phyloP scores from a whole-genome alignment of 2,113 vertebrate genomes.

The Tretioscincus oriximinensis region DNA sequence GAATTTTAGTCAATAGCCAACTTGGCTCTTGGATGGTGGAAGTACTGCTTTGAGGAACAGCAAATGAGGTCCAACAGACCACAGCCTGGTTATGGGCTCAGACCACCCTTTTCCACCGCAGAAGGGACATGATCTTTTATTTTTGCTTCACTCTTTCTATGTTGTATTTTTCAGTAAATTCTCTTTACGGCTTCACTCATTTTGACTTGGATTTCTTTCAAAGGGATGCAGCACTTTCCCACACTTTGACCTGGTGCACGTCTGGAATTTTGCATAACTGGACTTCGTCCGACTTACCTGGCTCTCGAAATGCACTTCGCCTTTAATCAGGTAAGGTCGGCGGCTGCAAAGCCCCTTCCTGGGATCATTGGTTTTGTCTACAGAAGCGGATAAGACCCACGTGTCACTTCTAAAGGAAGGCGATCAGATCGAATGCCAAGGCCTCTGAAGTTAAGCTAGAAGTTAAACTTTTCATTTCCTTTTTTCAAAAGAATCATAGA shows the following conservation, averaged over 20 bases:
- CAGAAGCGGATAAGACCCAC: background rate
- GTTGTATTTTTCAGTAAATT: too few relatives aligned
- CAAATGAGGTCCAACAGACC: too few relatives aligned
- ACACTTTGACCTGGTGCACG: background rate
- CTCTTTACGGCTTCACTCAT: background rate
- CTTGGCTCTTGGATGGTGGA: too few relatives aligned
- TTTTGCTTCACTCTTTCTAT: too few relatives aligned
- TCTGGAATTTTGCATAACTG: background rate
- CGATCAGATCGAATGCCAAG: background rate
- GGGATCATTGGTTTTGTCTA: background rate
- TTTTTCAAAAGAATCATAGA: too few relatives aligned
- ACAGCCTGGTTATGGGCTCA: too few relatives aligned
- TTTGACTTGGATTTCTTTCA: background rate
- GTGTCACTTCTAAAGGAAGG: background rate
- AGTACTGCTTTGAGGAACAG: too few relatives aligned
- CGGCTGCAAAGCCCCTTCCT: background rate
- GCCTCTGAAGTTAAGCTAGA: background rate
- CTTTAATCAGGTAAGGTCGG: background rate
- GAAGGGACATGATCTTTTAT: too few relatives aligned
- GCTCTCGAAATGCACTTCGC: background rate
- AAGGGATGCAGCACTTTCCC: background rate
- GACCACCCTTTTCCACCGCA: too few relatives aligned
- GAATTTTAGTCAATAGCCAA: too few relatives aligned
- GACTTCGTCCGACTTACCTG: background rate
- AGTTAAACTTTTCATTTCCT: background rate